Evolutionary conservation across 2,113 vertebrate species (phyloP).

Genomic region (pig (Sus scrofa)): T2T-Sscrofa CM000814.6:146294501-146295000

Average conservation of each 20-base stretch:
- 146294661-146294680: neutral
- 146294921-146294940: accelerated
- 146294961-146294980: accelerated
- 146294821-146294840: neutral
- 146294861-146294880: accelerated
- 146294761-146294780: neutral
- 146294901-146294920: accelerated
- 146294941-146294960: accelerated
- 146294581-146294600: accelerated
- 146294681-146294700: neutral
- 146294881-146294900: accelerated
- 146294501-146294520: accelerated
- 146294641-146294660: neutral
- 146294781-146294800: accelerated
- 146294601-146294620: accelerated
- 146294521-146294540: neutral
- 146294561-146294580: accelerated
- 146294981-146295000: accelerated
- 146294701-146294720: too few species aligned
- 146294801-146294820: neutral
- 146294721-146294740: neutral
- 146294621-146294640: neutral
- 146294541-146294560: neutral
- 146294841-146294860: neutral
- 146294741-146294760: neutral